Evolutionary conservation across 92 coral and sea anemone genomes (phyloP), one percentile per base, ranked within the genome.

Genomic region (Parazoanthus swiftii): DNA sequence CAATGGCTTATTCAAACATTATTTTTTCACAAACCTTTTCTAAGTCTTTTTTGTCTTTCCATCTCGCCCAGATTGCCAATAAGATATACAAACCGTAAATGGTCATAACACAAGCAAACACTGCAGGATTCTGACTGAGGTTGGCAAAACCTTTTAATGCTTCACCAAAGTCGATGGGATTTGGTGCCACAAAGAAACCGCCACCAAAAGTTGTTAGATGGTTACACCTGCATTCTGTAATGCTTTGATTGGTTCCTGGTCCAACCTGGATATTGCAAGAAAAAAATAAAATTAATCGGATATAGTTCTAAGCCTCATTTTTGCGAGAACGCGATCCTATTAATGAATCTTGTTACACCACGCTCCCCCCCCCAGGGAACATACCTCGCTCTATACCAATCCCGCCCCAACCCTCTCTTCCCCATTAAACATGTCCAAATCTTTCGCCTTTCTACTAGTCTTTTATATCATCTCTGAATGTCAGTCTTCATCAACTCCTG

Each of bases 151-250:
- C 95, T 13, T 80, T 71, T 16, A 96, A 84, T 65, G 90, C 98
- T 9, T 80, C 80, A 56, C 89, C 85, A 75, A 95, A 96, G 89
- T 96, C 94, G 56, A 96, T 96, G 38, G 98, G 98, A 81, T 96
- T 96, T 4, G 98, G 98, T 46, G 96, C 96, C 66, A 96, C 98
- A 66, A 96, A 92, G 87, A 96, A 92, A 21, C 98, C 96, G 16
- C 98, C 93, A 26, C 98, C 98, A 89, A 96, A 95, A 9, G 97
- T 88, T 5, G 98, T 96, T 76, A 95, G 86, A 86, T 96, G 98
- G 43, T 90, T 90, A 80, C 98, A 95, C 65, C 85, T 86, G 77
- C 98, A 96, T 37, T 89, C 88, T 16, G 94, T 85, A 3, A 81
- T 26, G 20, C 67, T 87, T 79, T 85, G 86, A 23, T 90, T 89